Percentiles rank a stretch among this genome's conserved stretches.
Conservation (phyloP, 2,888 invertebrate species). For the Papilio gigon region DNA sequence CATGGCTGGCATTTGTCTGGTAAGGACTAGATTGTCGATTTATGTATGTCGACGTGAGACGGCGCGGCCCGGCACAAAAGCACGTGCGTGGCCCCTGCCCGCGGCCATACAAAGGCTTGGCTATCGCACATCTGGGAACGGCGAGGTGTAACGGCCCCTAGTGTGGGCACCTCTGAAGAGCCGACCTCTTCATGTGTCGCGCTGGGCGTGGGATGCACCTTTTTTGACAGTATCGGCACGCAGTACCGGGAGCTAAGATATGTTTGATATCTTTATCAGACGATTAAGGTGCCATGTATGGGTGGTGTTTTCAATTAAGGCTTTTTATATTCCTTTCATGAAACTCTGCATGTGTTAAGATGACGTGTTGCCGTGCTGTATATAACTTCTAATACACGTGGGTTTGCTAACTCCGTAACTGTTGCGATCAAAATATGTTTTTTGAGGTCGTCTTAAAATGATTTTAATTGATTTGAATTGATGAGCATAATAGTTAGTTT, state of each 20-base stretch:
- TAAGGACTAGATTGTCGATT: constrained; percentile 71
- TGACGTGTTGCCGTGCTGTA: neutral
- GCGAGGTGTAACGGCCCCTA: constrained; percentile 74
- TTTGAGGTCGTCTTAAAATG: too few relatives aligned
- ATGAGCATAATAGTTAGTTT: too few relatives aligned
- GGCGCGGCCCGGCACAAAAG: constrained; percentile 68
- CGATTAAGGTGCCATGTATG: constrained; percentile 58
- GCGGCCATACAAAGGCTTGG: constrained; percentile 66
- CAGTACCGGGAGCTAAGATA: constrained; percentile 62
- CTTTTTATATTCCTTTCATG: neutral
- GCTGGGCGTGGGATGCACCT: constrained; percentile 67
- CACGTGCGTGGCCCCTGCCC: constrained; percentile 75
- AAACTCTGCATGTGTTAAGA: neutral
- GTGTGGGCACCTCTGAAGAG: constrained; percentile 75
- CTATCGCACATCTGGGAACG: constrained; percentile 58
- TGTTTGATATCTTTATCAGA: constrained; percentile 58
- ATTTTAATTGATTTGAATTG: too few relatives aligned
- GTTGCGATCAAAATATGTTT: too few relatives aligned
- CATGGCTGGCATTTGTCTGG: constrained; percentile 54
- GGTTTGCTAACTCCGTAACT: too few relatives aligned
- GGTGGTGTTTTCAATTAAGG: constrained; percentile 47
- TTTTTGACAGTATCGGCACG: constrained; percentile 68
- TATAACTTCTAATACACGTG: too few relatives aligned
- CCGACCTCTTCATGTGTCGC: constrained; percentile 68
- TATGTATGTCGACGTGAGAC: constrained; percentile 73